phyloP scores from a whole-genome alignment of 2,797 vertebrate genomes.

The Pampus argenteus region DNA sequence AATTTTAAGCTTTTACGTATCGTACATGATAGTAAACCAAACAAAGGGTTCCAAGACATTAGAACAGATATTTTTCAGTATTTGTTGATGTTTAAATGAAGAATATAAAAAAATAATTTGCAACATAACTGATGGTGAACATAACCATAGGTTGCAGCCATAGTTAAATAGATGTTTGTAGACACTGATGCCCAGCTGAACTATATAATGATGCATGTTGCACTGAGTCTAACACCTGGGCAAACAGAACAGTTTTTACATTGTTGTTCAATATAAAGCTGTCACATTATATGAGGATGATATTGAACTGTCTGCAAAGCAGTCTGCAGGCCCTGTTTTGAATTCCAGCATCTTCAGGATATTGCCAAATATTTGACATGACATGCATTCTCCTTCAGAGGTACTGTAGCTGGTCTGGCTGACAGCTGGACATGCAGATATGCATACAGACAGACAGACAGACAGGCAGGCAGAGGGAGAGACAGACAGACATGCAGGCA shows the following conservation, averaged over 20 bases:
- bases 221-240: neutral
- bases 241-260: slow-evolving; percentile 29
- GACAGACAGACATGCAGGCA: neutral
- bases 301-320: slow-evolving; percentile 36
- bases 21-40: no score
- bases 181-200: neutral
- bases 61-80: no score
- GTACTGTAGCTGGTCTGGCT: slow-evolving; percentile 12
- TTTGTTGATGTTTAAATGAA: no score
- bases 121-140: neutral
- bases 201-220: neutral
- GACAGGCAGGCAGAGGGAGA: neutral
- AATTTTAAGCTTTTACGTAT: no score
- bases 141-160: neutral
- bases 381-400: slow-evolving; percentile 44
- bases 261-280: slow-evolving; percentile 9
- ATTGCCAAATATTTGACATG: slow-evolving; percentile 69
- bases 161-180: neutral
- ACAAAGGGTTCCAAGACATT: no score
- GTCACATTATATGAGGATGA: slow-evolving; percentile 1
- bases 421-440: slow-evolving; percentile 2
- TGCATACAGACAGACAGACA: neutral
- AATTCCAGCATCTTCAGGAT: slow-evolving; percentile 61
- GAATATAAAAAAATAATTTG: neutral
- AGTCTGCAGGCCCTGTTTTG: slow-evolving; percentile 32